Evolutionary conservation across 2,888 invertebrate genomes (phyloP), one percentile per base, ranked within the genome.

Genomic region (Ashinkailepas kermadecensis): DNA sequence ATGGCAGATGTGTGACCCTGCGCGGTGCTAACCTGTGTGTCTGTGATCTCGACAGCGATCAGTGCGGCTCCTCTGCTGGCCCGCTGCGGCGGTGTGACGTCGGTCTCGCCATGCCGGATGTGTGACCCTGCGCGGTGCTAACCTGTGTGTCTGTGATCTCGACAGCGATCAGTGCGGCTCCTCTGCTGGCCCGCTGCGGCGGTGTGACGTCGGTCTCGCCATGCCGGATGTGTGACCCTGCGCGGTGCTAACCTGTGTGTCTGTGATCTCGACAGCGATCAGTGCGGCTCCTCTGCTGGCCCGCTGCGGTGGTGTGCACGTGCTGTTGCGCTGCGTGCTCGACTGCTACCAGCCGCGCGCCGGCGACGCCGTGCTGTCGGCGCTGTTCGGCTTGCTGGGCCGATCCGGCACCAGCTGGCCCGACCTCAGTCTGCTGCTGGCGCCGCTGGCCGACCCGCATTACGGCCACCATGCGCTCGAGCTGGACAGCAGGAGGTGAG

Each of bases 371-470:
- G 89, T 97, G 3, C 93, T 97, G 85, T 95, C 95, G 0, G 94
- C 95, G 21, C 88, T 98, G 65, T 89, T 98, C 80, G 93, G 93
- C 87, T 90, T 97, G 81, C 90, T 97, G 80, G 95, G 96, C 88
- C 92, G 92, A 87, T 97, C 97, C 0, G 90, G 97, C 81, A 90
- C 90, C 85, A 90, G 91, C 81, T 93, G 94, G 21, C 91, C 96
- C 58, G 94, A 96, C 87, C 90, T 97, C 82, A 91, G 95, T 87
- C 94, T 94, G 87, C 90, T 99, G 80, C 92, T 95, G 82, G 95
- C 97, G 23, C 97, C 97, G 0, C 96, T 97, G 87, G 96, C 97
- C 86, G 97, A 97, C 88, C 93, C 95, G 86, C 95, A 95, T 87
- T 93, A 92, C 84, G 87, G 86, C 81, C 88, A 87, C 84, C 85